Base-by-base conservation (phyloP, 2,113 vertebrate species). In the Meleagris gallopavo region DNA sequence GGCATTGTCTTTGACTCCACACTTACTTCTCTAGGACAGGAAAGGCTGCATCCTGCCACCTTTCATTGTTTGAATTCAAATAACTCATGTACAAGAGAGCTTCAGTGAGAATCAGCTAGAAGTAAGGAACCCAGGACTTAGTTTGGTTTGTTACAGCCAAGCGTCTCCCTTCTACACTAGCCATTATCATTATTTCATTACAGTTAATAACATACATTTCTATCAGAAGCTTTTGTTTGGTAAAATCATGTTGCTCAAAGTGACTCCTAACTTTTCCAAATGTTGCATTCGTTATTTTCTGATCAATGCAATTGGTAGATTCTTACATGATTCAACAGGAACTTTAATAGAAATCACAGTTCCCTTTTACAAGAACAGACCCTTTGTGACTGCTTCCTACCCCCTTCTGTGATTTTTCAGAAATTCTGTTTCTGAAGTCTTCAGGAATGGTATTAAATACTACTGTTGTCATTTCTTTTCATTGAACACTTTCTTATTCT, bases 221-320 rank as follows among this genome's bases (percentile, higher is more conserved):
- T 77, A 41, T 15, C 15, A 40, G 45, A 55, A 69, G 95, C 27
- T 32, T 21, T 58, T 58, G 24, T 71, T 75, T 4, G 38, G 81
- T 71, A 89, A 97, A 92, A 86, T 87, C 76, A 67, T 15, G 32
- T 76, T 90, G 80, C 27, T 96, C 82, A 86, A 85, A 69, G 48
- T 69, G 32, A 86, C 94, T 75, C 77, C 91, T 57, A 92, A 81
- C 57, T 92, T 92, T 72, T 92, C 61, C 93, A 77, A 95, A 64
- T 93, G 89, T 65, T 92, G 58, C 73, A 46, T 76, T 90, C 70
- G 69, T 87, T 96, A 52, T 71, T 96, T 90, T 91, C 79, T 88
- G 81, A 84, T 97, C 86, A 80, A 50, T 92, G 89, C 83, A 92
- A 88, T 84, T 55, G 88, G 92, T 89, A 95, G 94, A 96, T 96